These are phyloP conservation scores for Eustalomyia histrio DNA, from an alignment of 2,888 invertebrate species.

Conservation along the genomic window DNA sequence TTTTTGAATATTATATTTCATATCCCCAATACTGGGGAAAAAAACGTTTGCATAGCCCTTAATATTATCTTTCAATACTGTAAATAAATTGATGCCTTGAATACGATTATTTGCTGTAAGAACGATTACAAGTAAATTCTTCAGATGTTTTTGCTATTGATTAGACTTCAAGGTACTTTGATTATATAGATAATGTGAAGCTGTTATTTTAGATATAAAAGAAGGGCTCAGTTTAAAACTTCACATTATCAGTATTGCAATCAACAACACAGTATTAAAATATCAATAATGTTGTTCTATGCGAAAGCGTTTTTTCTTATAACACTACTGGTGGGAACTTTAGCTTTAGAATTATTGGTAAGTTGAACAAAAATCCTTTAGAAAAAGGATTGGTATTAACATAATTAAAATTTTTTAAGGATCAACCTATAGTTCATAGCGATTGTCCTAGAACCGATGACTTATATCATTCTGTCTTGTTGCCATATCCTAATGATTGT, in stretches of 20 bases:
- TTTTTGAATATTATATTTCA: no score
- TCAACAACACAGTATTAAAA: neutral
- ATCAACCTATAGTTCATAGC: neutral
- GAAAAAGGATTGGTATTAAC: neutral
- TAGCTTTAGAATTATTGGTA: neutral
- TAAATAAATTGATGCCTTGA: no score
- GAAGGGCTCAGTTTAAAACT: neutral
- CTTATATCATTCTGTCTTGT: conserved; percentile 69
- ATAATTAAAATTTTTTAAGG: neutral
- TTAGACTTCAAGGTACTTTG: no score
- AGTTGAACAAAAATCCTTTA: neutral
- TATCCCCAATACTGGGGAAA: no score
- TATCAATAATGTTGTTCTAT: neutral
- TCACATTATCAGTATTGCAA: neutral
- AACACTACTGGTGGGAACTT: neutral
- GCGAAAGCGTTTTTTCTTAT: neutral
- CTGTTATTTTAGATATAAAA: neutral
- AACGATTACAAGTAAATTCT: no score
- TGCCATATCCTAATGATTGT: conserved; percentile 71
- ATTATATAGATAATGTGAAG: neutral
- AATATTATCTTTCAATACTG: no score
- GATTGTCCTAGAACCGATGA: conserved; percentile 71
- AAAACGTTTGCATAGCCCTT: no score
- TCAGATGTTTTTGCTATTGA: no score
- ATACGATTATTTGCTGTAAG: no score